Percentiles rank a stretch among this genome's conserved stretches.
Conservation (phyloP, 2,888 invertebrate species). For the Allacma fusca region DNA sequence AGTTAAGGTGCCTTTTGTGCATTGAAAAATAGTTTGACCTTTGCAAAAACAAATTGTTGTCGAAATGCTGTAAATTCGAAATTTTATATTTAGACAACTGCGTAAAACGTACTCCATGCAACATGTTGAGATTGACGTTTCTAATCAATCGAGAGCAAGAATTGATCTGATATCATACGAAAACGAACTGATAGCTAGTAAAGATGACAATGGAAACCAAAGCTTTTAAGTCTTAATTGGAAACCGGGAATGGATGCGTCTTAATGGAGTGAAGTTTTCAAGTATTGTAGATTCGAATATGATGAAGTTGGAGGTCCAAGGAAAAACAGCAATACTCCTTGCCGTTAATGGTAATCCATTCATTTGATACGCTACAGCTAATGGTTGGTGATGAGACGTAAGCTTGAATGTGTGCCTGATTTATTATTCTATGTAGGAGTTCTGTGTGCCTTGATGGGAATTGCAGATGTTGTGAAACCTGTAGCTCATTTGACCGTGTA, state of each 20-base stretch:
- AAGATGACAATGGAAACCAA: conserved; percentile 30
- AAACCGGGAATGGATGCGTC: conserved; percentile 95
- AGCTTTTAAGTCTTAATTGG: conserved; percentile 77
- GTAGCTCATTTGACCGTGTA: conserved; percentile 95
- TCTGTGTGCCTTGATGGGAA: conserved; percentile 85
- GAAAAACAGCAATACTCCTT: conserved; percentile 89
- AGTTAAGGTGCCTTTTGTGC: conserved; percentile 19
- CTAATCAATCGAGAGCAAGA: conserved; percentile 29
- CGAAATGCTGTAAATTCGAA: too few relatives aligned
- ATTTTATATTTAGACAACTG: conserved; percentile 25
- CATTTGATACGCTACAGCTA: too few relatives aligned
- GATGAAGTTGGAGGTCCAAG: conserved; percentile 82
- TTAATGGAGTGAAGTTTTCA: conserved; percentile 83
- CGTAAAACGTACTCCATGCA: conserved; percentile 16
- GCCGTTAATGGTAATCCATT: conserved; percentile 78
- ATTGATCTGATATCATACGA: conserved; percentile 28
- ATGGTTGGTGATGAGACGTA: too few relatives aligned
- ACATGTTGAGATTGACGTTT: conserved; percentile 36
- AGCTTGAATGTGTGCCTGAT: too few relatives aligned
- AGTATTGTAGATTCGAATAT: conserved; percentile 79
- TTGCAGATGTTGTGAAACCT: conserved; percentile 94
- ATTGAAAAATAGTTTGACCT: too few relatives aligned
- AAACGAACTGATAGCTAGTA: conserved; percentile 19
- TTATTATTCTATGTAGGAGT: conserved; percentile 67
- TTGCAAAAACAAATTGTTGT: too few relatives aligned